phyloP scores from a whole-genome alignment of 2,888 invertebrate genomes.

The Gymnoscelis rufifasciata region DNA sequence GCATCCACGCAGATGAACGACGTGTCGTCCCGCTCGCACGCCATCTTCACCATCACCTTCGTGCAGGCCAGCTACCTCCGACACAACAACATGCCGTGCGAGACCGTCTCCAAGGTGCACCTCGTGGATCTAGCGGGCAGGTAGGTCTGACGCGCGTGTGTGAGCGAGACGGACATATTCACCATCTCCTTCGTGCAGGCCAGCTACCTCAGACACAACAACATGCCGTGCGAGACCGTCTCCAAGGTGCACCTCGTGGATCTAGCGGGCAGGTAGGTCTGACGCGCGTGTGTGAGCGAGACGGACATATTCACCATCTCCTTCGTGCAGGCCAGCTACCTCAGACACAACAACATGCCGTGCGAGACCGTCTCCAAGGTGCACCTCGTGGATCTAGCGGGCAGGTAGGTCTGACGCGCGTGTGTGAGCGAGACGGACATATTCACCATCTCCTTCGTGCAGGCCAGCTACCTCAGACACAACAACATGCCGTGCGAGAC shows the following conservation, averaged over 20 bases:
- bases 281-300: slow-evolving; percentile 83
- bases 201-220: slow-evolving; percentile 86
- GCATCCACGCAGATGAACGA: slow-evolving; percentile 96
- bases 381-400: slow-evolving; percentile 92
- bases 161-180: slow-evolving; percentile 94
- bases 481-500: slow-evolving; percentile 94
- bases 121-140: slow-evolving; percentile 93
- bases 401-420: slow-evolving; percentile 77
- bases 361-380: slow-evolving; percentile 94
- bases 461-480: slow-evolving; percentile 87
- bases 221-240: slow-evolving; percentile 92
- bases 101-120: slow-evolving; percentile 93
- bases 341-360: slow-evolving; percentile 88
- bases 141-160: slow-evolving; percentile 73
- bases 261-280: slow-evolving; percentile 87
- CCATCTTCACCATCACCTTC: slow-evolving; percentile 94
- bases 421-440: slow-evolving; percentile 93
- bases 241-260: slow-evolving; percentile 94
- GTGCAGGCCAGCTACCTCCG: slow-evolving; percentile 89
- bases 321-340: slow-evolving; percentile 91
- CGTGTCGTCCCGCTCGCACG: slow-evolving; percentile 93
- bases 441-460: slow-evolving; percentile 93
- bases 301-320: slow-evolving; percentile 95
- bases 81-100: slow-evolving; percentile 91
- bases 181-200: slow-evolving; percentile 94